phyloP scores from a whole-genome alignment of 2,797 vertebrate species.

The Ataeniobius toweri region DNA sequence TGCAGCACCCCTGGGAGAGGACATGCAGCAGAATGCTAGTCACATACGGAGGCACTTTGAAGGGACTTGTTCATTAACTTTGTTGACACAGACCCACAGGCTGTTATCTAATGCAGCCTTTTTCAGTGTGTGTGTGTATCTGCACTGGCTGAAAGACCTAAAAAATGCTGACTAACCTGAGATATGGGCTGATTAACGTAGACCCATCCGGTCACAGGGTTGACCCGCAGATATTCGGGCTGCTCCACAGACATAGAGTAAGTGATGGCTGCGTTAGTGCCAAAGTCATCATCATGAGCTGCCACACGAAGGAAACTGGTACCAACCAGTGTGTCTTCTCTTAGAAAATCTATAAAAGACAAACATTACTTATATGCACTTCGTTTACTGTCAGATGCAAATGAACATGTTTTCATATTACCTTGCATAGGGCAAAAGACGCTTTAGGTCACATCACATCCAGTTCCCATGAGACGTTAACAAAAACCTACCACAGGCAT shows the following conservation, averaged over 20 bases:
- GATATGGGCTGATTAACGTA: conserved; percentile 89
- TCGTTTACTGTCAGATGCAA: not conserved
- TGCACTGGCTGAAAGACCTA: conserved; percentile 4
- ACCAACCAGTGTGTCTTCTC: conserved; percentile 87
- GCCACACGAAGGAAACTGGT: conserved; percentile 89
- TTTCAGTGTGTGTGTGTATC: not conserved
- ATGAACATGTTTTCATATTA: not conserved
- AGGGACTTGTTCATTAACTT: conserved; percentile 64
- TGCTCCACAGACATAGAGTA: conserved; percentile 85
- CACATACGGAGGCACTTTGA: conserved; percentile 43
- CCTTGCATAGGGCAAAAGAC: not conserved
- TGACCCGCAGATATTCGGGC: conserved; percentile 85
- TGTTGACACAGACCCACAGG: conserved; percentile 57
- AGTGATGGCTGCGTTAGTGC: conserved; percentile 84
- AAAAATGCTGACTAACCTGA: conserved; percentile 76
- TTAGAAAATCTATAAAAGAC: conserved; percentile 83
- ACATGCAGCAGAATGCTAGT: conserved; percentile 31
- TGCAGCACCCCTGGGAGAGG: conserved; percentile 44
- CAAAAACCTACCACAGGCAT: not conserved
- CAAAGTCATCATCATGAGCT: conserved; percentile 88
- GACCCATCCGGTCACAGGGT: conserved; percentile 89
- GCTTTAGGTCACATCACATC: not conserved
- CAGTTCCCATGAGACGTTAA: not conserved
- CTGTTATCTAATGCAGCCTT: conserved; percentile 9
- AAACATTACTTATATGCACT: conserved; percentile 24